Evolutionary conservation across 2,797 vertebrate species (phyloP), one percentile per base, ranked within the genome.

Genomic region (Brachyalestes nurse): DNA sequence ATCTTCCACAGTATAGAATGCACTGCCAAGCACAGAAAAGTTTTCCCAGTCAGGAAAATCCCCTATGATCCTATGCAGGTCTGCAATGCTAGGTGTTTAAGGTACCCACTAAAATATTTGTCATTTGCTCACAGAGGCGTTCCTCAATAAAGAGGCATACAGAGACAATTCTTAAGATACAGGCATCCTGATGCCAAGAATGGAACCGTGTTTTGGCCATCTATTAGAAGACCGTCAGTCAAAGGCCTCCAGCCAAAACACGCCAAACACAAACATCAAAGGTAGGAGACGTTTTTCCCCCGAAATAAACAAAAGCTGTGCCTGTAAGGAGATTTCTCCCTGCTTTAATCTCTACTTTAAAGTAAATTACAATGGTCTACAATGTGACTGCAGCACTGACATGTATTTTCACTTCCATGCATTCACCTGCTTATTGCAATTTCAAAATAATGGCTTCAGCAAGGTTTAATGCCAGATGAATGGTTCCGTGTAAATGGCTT

Each of bases 191-290:
- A 88, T 87, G 89, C 89, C 87, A 89, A 86, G 83, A 88, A 79
- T 88, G 82, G 84, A 91, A 91, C 86, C 86, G 86, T 84, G 88
- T 86, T 86, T 85, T 85, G 90, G 87, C 80, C 86, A 84, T 77
- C 88, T 89, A 91, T 92, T 87, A 82, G 71, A 88, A 93, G 88
- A 75, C 91, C 92, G 88, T 89, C 86, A 65, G 77, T 73, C 58
- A 77, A 58, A 72, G 80, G 75, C 76, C 75, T 65, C 55, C 45
- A 65, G 82, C 85, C 81, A 87, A 84, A 85, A 77, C 71, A 70
- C 79, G 82, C 66, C 70, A 64, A 89, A 87, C 78, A 67, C 82
- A 88, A 89, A 88, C 85, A 87, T 83, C 81, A 62, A 72, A 77
- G 72, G 62, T 77, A 61, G 71, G 76, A 75, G 79, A 86, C 84